phyloP scores from a whole-genome alignment of 2,797 vertebrate genomes.

The Brachyalestes nurse region DNA sequence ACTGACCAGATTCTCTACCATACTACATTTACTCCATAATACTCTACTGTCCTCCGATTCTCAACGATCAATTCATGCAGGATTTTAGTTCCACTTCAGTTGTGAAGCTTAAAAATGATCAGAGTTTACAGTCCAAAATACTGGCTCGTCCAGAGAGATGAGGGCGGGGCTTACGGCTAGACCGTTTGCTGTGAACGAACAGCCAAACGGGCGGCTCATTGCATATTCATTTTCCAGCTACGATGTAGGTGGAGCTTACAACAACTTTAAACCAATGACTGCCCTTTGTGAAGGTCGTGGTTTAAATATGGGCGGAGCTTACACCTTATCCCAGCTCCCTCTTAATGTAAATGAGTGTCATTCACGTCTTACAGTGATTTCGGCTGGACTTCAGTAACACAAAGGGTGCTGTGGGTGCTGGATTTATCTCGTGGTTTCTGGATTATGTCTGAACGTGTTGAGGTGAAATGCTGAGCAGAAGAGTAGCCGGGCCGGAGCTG shows the following conservation, averaged over 20 bases:
- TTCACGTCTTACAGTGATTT: not conserved
- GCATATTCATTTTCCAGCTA: not conserved
- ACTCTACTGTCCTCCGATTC: too few species aligned
- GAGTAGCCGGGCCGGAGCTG: slow-evolving; percentile 64
- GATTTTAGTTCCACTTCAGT: too few species aligned
- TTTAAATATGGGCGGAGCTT: not conserved
- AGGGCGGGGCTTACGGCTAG: not conserved
- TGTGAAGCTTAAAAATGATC: too few species aligned
- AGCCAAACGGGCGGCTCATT: too few species aligned
- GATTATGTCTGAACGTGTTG: slow-evolving; percentile 54
- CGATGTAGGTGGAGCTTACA: slow-evolving; percentile 8
- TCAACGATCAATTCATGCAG: too few species aligned
- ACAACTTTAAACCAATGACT: not conserved
- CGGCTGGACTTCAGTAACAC: not conserved
- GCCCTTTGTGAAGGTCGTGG: not conserved
- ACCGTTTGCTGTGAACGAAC: too few species aligned
- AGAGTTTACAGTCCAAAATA: too few species aligned
- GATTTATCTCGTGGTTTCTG: slow-evolving; percentile 6
- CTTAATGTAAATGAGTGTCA: not conserved
- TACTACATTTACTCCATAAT: too few species aligned
- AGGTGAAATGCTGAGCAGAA: slow-evolving; percentile 73
- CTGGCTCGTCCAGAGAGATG: not conserved
- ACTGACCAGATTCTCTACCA: too few species aligned
- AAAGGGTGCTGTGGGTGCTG: not conserved
- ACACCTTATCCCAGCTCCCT: too few species aligned